phyloP scores from a whole-genome alignment of 2,888 invertebrate species.

The Drosophila anomalipes region DNA sequence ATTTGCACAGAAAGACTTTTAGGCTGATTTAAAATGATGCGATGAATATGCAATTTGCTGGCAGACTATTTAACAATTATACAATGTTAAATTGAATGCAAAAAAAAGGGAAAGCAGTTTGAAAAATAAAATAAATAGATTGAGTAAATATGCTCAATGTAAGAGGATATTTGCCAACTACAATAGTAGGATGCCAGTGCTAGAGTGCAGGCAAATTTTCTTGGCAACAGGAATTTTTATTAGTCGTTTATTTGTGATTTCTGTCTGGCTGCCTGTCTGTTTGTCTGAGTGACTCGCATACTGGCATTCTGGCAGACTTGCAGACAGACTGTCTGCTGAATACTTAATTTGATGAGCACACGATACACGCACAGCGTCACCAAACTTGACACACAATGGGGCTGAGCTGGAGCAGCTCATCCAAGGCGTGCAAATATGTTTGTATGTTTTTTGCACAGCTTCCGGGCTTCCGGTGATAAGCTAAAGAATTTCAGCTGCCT shows the following conservation, averaged over 20 bases:
- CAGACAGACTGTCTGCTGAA: conserved; percentile 60
- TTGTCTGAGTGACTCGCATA: conserved; percentile 3
- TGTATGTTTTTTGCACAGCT: conserved; percentile 72
- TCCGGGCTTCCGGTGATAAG: conserved; percentile 77
- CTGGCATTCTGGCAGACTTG: conserved; percentile 29
- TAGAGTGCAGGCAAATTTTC: conserved; percentile 43
- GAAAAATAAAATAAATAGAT: conserved; percentile 42
- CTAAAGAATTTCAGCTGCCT: conserved; percentile 74
- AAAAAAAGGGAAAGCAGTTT: conserved; percentile 17
- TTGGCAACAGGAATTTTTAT: conserved; percentile 54
- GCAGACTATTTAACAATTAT: conserved; percentile 24
- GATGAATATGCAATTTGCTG: conserved; percentile 9
- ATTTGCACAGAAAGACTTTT: conserved; percentile 37
- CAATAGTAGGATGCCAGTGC: conserved; percentile 3
- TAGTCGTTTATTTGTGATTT: conserved; percentile 42
- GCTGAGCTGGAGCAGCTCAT: conserved; percentile 12
- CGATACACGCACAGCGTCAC: conserved; percentile 37
- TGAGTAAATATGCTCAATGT: conserved; percentile 20
- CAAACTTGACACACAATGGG: conserved; percentile 53
- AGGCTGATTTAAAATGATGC: not conserved
- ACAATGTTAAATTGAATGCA: conserved; percentile 41
- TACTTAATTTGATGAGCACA: conserved; percentile 75
- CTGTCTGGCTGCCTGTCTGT: conserved; percentile 26
- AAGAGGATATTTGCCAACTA: conserved; percentile 18
- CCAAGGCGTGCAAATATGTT: conserved; percentile 74